phyloP scores from a whole-genome alignment of 2,888 invertebrate genomes.

The Poecilus cupreus region DNA sequence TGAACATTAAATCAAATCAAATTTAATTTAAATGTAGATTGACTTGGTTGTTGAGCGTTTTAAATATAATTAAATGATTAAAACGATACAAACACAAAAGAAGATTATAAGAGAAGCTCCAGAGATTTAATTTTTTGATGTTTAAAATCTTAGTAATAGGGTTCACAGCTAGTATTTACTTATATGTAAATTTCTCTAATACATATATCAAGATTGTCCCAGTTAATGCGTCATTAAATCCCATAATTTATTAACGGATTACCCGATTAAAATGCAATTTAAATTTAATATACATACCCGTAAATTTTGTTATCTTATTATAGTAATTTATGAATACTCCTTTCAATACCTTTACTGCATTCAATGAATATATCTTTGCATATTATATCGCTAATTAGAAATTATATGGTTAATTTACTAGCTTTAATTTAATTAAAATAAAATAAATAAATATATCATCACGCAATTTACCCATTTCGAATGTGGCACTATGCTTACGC shows the following conservation, averaged over 20 bases:
- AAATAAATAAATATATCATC: no score
- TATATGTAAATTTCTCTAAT: constrained; percentile 13
- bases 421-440: neutral
- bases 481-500: no score
- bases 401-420: neutral
- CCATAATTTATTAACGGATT: constrained; percentile 20
- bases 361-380: neutral
- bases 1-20: no score
- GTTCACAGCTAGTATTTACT: neutral
- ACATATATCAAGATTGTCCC: constrained; percentile 34
- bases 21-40: neutral
- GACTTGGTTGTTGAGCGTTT: no score
- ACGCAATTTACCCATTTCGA: no score
- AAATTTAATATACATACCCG: neutral
- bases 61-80: no score
- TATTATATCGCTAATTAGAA: neutral
- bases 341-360: neutral
- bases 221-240: constrained; percentile 15
- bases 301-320: constrained; percentile 15
- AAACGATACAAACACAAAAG: no score
- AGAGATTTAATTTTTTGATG: neutral
- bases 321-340: constrained; percentile 8
- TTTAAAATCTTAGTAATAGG: neutral
- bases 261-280: constrained; percentile 19
- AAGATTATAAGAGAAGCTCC: neutral